A percentile compares a stretch with the other conserved stretches of the same genome.
phyloP scores from a whole-genome alignment of 2,113 vertebrate genomes.

The Smithornis capensis region DNA sequence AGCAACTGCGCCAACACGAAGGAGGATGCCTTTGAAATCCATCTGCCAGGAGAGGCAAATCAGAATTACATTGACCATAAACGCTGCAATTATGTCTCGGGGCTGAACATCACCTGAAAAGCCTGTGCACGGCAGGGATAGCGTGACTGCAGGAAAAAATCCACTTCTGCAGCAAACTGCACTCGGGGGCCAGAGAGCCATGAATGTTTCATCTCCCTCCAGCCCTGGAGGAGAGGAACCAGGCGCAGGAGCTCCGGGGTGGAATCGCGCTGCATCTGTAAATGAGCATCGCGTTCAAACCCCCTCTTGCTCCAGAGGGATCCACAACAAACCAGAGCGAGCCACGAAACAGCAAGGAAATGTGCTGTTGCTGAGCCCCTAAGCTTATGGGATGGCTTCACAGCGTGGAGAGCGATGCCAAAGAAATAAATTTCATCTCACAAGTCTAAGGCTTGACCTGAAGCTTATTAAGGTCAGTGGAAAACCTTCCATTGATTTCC shows the following conservation, averaged over 20 bases:
- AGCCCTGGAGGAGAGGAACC: background rate
- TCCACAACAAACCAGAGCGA: background rate
- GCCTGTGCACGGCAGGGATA: background rate
- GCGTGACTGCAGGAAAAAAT: background rate
- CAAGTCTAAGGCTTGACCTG: background rate
- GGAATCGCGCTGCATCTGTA: background rate
- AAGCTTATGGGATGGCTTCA: background rate
- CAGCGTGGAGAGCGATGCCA: background rate
- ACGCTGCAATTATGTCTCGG: background rate
- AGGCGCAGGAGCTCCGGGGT: background rate
- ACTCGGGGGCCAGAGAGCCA: background rate
- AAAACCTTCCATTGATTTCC: background rate
- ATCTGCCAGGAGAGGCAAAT: background rate
- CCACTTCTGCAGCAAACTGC: background rate
- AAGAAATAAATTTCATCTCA: background rate
- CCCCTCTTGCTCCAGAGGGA: background rate
- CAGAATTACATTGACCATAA: background rate
- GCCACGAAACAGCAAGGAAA: background rate
- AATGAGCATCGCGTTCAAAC: background rate
- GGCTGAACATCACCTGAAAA: slow-evolving; percentile 10
- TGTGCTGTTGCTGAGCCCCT: background rate
- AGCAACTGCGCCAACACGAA: background rate
- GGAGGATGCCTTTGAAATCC: background rate
- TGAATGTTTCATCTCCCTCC: background rate
- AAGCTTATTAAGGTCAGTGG: background rate